Percentiles rank a stretch among this genome's conserved stretches.
These are phyloP conservation scores for Sesia bembeciformis DNA, from an alignment of 2,888 invertebrate species.

Conservation along the genomic window DNA sequence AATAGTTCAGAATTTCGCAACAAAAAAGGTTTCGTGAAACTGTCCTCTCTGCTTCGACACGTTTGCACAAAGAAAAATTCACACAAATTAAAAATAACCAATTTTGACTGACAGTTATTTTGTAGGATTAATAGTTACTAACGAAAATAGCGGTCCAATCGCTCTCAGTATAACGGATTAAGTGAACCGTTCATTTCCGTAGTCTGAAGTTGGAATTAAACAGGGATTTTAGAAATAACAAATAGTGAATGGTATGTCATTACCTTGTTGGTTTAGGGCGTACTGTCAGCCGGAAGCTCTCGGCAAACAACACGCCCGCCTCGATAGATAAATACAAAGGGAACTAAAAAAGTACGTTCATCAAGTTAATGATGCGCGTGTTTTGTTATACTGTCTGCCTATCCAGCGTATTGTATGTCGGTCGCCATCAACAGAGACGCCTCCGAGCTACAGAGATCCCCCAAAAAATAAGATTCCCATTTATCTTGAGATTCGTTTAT, in stretches of 20 bases:
- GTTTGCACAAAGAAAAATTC: background rate
- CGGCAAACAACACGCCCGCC: slow-evolving; percentile 28
- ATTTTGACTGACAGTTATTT: background rate
- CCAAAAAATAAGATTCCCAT: slow-evolving; percentile 8
- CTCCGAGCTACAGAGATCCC: background rate
- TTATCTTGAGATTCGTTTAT: slow-evolving; percentile 27
- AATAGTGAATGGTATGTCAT: slow-evolving; percentile 35
- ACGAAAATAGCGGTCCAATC: slow-evolving; percentile 2
- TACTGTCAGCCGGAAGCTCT: slow-evolving; percentile 36
- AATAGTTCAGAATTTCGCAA: background rate
- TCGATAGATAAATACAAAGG: background rate
- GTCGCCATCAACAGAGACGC: background rate
- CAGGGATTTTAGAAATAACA: slow-evolving; percentile 19
- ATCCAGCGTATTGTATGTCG: background rate
- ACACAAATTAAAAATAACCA: background rate
- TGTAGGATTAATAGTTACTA: background rate
- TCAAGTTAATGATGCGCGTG: background rate
- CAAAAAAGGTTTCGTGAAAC: background rate
- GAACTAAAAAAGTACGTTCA: background rate
- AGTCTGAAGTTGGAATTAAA: slow-evolving; percentile 21
- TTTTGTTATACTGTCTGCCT: background rate
- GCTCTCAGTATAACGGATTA: slow-evolving; percentile 25
- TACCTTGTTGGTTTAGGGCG: slow-evolving; percentile 46
- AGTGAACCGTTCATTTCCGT: slow-evolving; percentile 25
- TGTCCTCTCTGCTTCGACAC: background rate